Percentiles rank a stretch among this genome's conserved stretches.
Evolutionary conservation across 2,113 vertebrate species (phyloP).

Genomic region (Amphilophus citrinellus): DNA sequence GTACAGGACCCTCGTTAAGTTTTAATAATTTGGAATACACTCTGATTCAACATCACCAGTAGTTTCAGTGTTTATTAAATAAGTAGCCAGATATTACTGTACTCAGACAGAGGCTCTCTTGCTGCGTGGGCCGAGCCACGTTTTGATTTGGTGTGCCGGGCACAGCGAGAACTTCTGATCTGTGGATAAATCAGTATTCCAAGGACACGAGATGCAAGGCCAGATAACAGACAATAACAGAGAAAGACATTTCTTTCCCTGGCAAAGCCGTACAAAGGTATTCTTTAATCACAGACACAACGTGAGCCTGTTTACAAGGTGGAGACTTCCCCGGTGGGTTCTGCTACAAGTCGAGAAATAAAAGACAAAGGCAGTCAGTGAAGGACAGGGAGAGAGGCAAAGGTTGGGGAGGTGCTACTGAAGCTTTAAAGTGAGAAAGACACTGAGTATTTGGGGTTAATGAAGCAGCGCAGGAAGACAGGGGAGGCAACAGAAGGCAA

Average conservation of each 20-base stretch:
- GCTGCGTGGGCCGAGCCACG: slow-evolving; percentile 33
- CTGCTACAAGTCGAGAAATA: slow-evolving; percentile 7
- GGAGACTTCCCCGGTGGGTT: slow-evolving; percentile 39
- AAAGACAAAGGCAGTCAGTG: slow-evolving; percentile 31
- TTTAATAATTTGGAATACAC: neutral
- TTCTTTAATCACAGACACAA: slow-evolving; percentile 56
- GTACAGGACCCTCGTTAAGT: neutral
- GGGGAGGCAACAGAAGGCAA: slow-evolving; percentile 43
- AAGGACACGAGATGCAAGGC: slow-evolving; percentile 42
- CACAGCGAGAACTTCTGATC: slow-evolving; percentile 31
- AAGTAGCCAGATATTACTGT: neutral
- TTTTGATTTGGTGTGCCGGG: slow-evolving; percentile 36
- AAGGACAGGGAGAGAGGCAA: slow-evolving; percentile 3
- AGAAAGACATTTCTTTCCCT: slow-evolving; percentile 19
- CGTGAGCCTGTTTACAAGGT: slow-evolving; percentile 44
- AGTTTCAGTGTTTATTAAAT: slow-evolving; percentile 9
- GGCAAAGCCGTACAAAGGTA: slow-evolving; percentile 40
- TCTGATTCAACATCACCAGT: neutral
- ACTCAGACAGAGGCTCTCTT: slow-evolving; percentile 10
- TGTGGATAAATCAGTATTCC: slow-evolving; percentile 56
- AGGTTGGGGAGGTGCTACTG: slow-evolving; percentile 9
- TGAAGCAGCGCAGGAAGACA: slow-evolving; percentile 52
- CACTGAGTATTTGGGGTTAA: slow-evolving; percentile 61
- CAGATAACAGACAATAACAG: slow-evolving; percentile 34
- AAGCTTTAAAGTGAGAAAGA: slow-evolving; percentile 35